phyloP scores from a whole-genome alignment of 37 sponge, comb jelly and placozoan genomes.

The Axinella damicornis region DNA sequence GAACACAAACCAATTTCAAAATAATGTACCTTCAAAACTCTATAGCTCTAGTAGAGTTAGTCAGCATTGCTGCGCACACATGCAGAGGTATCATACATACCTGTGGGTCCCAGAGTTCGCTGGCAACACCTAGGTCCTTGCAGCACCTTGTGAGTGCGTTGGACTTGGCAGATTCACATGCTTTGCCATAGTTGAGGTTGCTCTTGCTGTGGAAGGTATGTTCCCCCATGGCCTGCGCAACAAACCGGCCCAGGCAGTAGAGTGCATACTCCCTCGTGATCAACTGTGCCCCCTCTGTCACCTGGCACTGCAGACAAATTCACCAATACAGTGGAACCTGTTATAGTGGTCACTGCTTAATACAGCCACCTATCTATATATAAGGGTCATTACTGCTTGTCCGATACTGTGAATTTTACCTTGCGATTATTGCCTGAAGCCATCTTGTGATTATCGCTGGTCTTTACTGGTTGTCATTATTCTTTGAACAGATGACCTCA shows the following conservation, averaged over 20 bases:
- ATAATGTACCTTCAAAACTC: not conserved
- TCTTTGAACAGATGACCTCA: too few species aligned
- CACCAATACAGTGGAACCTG: too few species aligned
- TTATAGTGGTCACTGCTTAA: too few species aligned
- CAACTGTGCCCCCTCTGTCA: constrained; percentile 79
- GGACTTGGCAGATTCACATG: constrained; percentile 89
- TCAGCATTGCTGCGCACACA: too few species aligned
- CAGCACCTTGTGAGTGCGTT: constrained; percentile 92
- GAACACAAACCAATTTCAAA: not conserved
- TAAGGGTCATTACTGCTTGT: too few species aligned
- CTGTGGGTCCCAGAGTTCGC: constrained; percentile 92
- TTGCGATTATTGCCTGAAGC: too few species aligned
- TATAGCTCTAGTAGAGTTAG: too few species aligned
- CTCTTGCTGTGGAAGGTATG: constrained; percentile 78
- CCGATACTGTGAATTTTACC: too few species aligned
- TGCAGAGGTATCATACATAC: too few species aligned
- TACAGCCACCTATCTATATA: too few species aligned
- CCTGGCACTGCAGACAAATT: constrained; percentile 15
- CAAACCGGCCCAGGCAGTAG: constrained; percentile 81
- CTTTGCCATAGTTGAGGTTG: constrained; percentile 82
- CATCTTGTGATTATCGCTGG: too few species aligned
- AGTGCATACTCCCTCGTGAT: constrained; percentile 88
- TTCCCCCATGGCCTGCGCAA: constrained; percentile 86
- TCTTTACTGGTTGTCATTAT: too few species aligned
- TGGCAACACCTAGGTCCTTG: constrained; percentile 92